Percentiles rank a stretch among this genome's conserved stretches.
These are phyloP conservation scores for Oophaga sylvatica DNA, from an alignment of 2,797 vertebrate species.

Conservation along the genomic window DNA sequence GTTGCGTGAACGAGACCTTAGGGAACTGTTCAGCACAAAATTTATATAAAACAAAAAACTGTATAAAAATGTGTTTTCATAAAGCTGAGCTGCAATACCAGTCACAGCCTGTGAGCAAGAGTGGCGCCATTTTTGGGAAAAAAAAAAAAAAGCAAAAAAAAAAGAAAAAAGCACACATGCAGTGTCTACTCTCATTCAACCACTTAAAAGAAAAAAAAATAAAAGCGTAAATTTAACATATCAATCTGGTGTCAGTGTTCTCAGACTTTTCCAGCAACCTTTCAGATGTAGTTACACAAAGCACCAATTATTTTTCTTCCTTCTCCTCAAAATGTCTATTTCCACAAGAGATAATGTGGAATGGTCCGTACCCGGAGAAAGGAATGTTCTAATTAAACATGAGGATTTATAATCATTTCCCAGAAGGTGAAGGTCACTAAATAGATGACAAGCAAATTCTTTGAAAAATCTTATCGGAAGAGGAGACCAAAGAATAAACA, in stretches of 20 bases:
- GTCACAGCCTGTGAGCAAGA: no score
- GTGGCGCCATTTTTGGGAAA: no score
- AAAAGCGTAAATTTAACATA: no score
- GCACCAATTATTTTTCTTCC: conserved; percentile 2
- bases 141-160: no score
- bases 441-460: background rate
- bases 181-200: no score
- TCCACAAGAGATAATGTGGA: background rate
- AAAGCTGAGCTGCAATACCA: no score
- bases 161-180: no score
- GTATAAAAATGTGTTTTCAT: no score
- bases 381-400: conserved; percentile 20
- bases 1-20: no score
- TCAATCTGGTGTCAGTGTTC: background rate
- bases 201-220: no score
- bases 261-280: background rate
- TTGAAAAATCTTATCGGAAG: background rate
- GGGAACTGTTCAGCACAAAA: no score
- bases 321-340: background rate
- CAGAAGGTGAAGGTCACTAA: conserved; percentile 38
- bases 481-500: background rate
- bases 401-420: conserved; percentile 8
- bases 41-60: no score
- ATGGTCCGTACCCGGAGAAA: background rate
- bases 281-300: background rate